Evolutionary conservation across 2,113 vertebrate species (phyloP).

Genomic region (Panthera leo): DNA sequence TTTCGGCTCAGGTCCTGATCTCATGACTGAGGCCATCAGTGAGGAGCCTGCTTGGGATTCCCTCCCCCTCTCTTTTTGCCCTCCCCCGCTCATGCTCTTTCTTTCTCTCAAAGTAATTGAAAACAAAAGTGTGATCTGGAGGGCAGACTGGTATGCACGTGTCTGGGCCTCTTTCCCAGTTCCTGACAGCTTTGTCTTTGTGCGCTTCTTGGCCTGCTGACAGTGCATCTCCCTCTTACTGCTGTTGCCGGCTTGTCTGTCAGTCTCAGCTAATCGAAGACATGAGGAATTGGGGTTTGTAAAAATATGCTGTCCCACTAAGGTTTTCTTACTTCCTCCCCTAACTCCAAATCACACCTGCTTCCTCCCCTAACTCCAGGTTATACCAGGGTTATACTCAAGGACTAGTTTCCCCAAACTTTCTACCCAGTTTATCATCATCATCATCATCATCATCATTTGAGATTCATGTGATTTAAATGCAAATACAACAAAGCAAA

Average conservation of each 20-base stretch:
- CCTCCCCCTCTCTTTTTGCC: too few relatives aligned
- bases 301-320: neutral
- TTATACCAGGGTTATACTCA: neutral
- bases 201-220: neutral
- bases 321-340: neutral
- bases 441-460: neutral
- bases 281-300: neutral
- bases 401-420: neutral
- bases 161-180: neutral
- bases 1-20: too few relatives aligned
- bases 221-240: neutral
- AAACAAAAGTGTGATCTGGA: neutral
- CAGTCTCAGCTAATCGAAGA: neutral
- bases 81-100: too few relatives aligned
- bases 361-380: neutral
- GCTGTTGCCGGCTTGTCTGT: neutral
- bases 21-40: too few relatives aligned
- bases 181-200: neutral
- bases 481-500: neutral
- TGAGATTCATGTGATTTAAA: neutral
- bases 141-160: neutral
- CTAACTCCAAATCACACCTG: neutral
- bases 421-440: neutral
- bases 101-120: too few relatives aligned
- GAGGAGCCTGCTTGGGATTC: too few relatives aligned